Evolutionary conservation across 2,797 vertebrate species (phyloP), one percentile per base, ranked within the genome.

Genomic region (Diplodus puntazzo): DNA sequence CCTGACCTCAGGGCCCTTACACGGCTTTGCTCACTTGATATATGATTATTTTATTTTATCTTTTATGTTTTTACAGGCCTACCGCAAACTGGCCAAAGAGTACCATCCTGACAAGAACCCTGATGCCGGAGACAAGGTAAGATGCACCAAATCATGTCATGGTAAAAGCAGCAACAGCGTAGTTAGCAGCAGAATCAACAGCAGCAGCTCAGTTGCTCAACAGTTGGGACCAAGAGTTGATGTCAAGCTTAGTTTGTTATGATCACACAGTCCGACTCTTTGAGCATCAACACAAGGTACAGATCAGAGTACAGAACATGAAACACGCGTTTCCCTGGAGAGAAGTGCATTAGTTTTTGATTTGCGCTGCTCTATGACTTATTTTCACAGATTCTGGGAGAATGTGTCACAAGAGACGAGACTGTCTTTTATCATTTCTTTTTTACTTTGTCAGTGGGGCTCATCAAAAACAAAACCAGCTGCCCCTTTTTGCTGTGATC

Each of bases 71-170:
- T 89, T 94, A 13, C 89, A 99, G 98, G 97, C 98, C 18, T 98
- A 98, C 89, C 96, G 97, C 65, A 98, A 99, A 86, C 82, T 98
- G 93, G 98, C 98, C 82, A 99, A 99, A 94, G 98, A 99, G 59
- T 99, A 98, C 83, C 98, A 99, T 72, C 98, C 98, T 75, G 98
- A 99, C 94, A 99, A 99, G 92, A 99, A 99, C 90, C 98, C 98
- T 73, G 98, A 99, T 88, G 97, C 98, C 59, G 98, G 97, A 72
- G 98, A 99, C 87, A 99, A 98, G 97, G 98, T 99, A 97, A 90
- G 90, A 75, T 79, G 17, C 39, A 68, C 43, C 21, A 65, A 69
- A 82, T 25, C 54, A 69, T 53, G 11, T 53, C 1, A 64, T 62
- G 14, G 39, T 48, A 43, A 34, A 53, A 23, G n/a, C 43, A 80